Base-by-base conservation (phyloP, 2,888 invertebrate genomes). In the Nomada fucata region DNA sequence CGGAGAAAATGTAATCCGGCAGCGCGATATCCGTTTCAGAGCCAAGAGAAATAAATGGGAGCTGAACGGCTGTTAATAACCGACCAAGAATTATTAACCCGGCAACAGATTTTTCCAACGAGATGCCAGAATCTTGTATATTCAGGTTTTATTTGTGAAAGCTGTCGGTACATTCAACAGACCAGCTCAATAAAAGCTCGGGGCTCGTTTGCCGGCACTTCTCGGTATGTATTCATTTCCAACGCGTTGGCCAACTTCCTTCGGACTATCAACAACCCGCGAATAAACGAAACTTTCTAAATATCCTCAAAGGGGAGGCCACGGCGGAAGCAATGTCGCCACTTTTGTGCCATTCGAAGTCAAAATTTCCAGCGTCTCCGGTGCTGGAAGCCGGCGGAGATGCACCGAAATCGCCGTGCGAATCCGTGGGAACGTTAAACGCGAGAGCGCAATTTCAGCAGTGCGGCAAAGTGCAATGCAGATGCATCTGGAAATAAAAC, bases 401-500 rank as follows among this genome's bases (percentile, higher is more conserved):
- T 20, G 13, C 44, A 26, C 13, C 13, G 26, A 65, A 29, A 65
- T 65, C 50, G n/a, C 11, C 50, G 1, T 18, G 23, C n/a, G 23
- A 29, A 9, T 42, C 47, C 64, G 44, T 10, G 47, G 70, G 44
- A 42, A 42, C 50, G 67, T 63, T 59, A 70, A 68, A 50, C 13
- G 29, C 50, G 60, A 36, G 60, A 36, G 47, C 50, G 53, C 73
- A 73, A 73, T 73, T 65, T 69, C 64, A 65, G 61, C 69, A 23
- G 18, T 55, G 64, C 60, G 20, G 13, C 55, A 42, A 29, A 76
- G 71, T 42, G 72, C 55, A 60, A 52, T 75, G 71, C 59, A 26
- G 70, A 20, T 60, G 26, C 70, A 29, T 61, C 82, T 76, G 72
- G 52, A 82, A 84, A 88, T 82, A 86, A 89, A 88, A 86, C 82